Percentiles rank a stretch among this genome's conserved stretches.
Conservation (phyloP, 2,888 invertebrate genomes). For the Galeopsomyia nigrocyanea region DNA sequence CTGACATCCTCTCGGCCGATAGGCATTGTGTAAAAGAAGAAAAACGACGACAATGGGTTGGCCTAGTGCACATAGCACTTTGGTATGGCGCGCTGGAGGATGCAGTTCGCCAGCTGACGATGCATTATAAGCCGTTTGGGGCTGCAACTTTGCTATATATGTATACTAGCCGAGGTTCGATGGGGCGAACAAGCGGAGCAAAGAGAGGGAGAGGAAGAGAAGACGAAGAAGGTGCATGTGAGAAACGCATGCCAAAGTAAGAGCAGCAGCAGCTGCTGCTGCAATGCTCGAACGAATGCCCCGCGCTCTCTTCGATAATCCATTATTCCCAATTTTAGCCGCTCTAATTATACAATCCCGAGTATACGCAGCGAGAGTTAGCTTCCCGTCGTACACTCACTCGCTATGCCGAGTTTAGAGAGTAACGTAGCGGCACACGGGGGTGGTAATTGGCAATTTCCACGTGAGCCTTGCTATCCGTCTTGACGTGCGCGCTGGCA, state of each 20-base stretch:
- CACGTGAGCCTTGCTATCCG: conserved; percentile 43
- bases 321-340: conserved; percentile 63
- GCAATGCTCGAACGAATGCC: conserved; percentile 24
- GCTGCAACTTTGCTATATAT: too few relatives aligned
- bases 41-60: conserved; percentile 36
- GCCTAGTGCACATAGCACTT: conserved; percentile 32
- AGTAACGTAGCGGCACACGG: conserved; percentile 34
- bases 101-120: conserved; percentile 66
- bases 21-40: conserved; percentile 18
- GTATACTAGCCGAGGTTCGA: conserved; percentile 53
- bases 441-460: conserved; percentile 65
- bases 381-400: conserved; percentile 49
- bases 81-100: conserved; percentile 29
- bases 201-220: not conserved
- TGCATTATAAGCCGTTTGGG: conserved; percentile 50
- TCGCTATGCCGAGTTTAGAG: not conserved
- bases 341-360: conserved; percentile 41
- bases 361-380: not conserved
- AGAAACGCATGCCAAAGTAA: conserved; percentile 4
- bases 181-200: conserved; percentile 7
- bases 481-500: not conserved
- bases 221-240: too few relatives aligned
- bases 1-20: conserved; percentile 27
- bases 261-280: conserved; percentile 45
- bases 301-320: conserved; percentile 50